Percentiles rank a stretch among this genome's conserved stretches.
Conservation (phyloP, 2,113 vertebrate genomes). For the Channa argus region DNA sequence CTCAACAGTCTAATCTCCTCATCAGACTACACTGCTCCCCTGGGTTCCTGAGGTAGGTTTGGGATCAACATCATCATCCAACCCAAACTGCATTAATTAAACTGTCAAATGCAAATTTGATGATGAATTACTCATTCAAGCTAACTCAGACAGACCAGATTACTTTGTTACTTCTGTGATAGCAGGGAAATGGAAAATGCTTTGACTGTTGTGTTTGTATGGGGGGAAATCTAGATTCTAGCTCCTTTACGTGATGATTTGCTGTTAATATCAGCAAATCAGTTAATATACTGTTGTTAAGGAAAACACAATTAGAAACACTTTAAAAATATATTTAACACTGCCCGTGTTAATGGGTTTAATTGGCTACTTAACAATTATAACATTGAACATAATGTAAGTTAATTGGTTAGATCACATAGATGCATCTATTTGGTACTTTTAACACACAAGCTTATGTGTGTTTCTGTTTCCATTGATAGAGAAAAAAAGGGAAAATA, state of each 20-base stretch:
- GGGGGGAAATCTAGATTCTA: no score
- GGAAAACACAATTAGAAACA: neutral
- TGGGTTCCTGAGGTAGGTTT: slow-evolving; percentile 4
- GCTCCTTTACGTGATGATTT: no score
- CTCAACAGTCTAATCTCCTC: no score
- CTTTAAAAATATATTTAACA: neutral
- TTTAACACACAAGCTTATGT: slow-evolving; percentile 1
- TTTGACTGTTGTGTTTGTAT: neutral
- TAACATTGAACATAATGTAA: neutral
- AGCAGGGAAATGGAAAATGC: neutral
- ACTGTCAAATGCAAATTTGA: slow-evolving; percentile 27
- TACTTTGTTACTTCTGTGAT: slow-evolving; percentile 3
- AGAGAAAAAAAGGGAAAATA: slow-evolving; percentile 14
- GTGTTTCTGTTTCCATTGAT: slow-evolving; percentile 20
- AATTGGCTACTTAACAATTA: neutral
- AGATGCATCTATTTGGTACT: slow-evolving; percentile 16
- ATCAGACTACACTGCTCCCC: no score
- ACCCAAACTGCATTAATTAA: slow-evolving; percentile 22
- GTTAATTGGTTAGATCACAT: slow-evolving; percentile 33
- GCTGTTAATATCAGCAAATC: no score
- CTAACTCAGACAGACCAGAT: slow-evolving; percentile 3
- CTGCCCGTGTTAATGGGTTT: neutral
- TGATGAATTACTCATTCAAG: slow-evolving; percentile 28
- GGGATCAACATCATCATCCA: slow-evolving; percentile 9
- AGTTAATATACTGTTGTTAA: no score